Evolutionary conservation across 2,888 invertebrate genomes (phyloP).

Genomic region (Eristalinus sepulchralis): DNA sequence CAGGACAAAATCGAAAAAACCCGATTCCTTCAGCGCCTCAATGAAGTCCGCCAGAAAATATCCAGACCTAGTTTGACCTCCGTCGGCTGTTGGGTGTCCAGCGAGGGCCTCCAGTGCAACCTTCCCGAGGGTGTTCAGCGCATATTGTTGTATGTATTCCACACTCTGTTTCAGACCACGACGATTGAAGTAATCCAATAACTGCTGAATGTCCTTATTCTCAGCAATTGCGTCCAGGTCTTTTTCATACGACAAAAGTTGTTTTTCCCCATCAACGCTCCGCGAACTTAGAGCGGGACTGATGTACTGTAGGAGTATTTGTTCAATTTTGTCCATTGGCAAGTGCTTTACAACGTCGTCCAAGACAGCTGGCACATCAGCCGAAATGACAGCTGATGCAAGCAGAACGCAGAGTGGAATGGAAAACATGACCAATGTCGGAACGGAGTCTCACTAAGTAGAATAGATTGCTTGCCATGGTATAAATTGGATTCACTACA

Average conservation of each 20-base stretch:
- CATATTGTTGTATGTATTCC: neutral
- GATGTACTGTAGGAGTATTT: constrained; percentile 16
- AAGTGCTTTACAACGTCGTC: constrained; percentile 13
- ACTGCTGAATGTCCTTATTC: neutral
- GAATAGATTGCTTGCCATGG: no score
- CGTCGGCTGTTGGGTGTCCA: neutral
- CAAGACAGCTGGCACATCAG: constrained; percentile 10
- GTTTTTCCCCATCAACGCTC: neutral
- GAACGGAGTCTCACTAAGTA: neutral
- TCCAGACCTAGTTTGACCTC: neutral
- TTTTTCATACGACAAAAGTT: neutral
- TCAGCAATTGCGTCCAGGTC: neutral
- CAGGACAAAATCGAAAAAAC: neutral
- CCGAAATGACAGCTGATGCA: neutral
- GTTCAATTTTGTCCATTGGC: constrained; percentile 15
- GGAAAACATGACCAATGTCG: neutral
- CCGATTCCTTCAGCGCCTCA: neutral
- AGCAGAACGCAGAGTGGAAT: neutral
- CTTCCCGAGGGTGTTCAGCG: no score
- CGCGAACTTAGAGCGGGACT: neutral
- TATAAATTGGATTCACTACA: no score
- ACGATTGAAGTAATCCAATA: neutral
- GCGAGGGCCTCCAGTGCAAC: no score
- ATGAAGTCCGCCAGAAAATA: neutral
- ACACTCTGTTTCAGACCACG: neutral